Percentiles rank a stretch among this genome's conserved stretches.
Evolutionary conservation across 2,888 invertebrate genomes (phyloP).

Genomic region (Andrena flavipes): DNA sequence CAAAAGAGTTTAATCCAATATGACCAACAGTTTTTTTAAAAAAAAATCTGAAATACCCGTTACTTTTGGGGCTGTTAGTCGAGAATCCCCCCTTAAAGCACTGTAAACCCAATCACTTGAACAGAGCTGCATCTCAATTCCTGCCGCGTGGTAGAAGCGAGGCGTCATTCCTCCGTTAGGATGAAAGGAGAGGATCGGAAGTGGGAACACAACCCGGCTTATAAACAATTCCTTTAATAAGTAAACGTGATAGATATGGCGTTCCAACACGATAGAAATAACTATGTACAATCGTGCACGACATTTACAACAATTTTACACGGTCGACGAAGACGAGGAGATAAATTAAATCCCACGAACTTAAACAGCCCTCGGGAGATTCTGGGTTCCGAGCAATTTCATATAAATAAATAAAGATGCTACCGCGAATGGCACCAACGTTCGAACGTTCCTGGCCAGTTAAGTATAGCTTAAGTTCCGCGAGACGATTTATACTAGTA

Average conservation of each 20-base stretch:
- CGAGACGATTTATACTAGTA: conserved; percentile 2
- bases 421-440: conserved; percentile 22
- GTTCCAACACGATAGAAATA: conserved; percentile 76
- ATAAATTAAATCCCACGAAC: conserved; percentile 41
- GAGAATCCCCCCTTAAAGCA: no score
- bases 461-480: conserved; percentile 22
- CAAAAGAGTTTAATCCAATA: no score
- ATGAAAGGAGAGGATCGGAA: neutral
- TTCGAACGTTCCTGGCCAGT: neutral
- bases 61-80: no score
- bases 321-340: conserved; percentile 28
- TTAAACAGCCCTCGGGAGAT: conserved; percentile 12
- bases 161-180: neutral
- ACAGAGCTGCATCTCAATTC: no score
- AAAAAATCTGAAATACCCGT: no score
- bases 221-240: conserved; percentile 75
- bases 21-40: no score
- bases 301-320: conserved; percentile 77
- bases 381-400: neutral
- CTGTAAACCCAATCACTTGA: no score
- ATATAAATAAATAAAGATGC: conserved; percentile 60
- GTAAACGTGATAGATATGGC: conserved; percentile 74
- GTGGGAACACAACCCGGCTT: conserved; percentile 21
- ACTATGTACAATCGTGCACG: conserved; percentile 75
- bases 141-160: no score